Evolutionary conservation across 2,888 invertebrate species (phyloP).

Genomic region (Cynaeus angustus): DNA sequence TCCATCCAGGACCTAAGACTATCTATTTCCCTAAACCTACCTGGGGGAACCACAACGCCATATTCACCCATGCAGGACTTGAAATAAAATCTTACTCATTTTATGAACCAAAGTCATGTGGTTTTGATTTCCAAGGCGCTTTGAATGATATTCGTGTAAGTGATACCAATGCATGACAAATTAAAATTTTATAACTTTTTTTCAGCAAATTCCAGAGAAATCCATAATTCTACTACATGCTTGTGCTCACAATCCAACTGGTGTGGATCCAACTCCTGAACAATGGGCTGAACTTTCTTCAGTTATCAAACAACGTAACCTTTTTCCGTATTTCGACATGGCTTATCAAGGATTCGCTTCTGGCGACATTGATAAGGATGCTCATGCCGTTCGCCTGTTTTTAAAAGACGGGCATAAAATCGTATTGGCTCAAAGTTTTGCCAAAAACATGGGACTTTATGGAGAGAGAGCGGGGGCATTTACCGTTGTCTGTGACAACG

Average conservation of each 20-base stretch:
- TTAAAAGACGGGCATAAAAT: slow-evolving; percentile 91
- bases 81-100: slow-evolving; percentile 93
- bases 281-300: slow-evolving; percentile 93
- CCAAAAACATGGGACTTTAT: slow-evolving; percentile 96
- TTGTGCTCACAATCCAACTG: slow-evolving; percentile 99
- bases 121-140: slow-evolving; percentile 92
- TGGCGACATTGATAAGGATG: slow-evolving; percentile 90
- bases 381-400: slow-evolving; percentile 91
- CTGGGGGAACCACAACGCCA: slow-evolving; percentile 98
- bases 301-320: slow-evolving; percentile 84
- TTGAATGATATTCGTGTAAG: slow-evolving; percentile 90
- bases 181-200: not conserved
- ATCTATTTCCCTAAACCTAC: slow-evolving; percentile 94
- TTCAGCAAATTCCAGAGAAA: slow-evolving; percentile 92
- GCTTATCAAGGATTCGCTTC: slow-evolving; percentile 98
- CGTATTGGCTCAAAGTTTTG: slow-evolving; percentile 93
- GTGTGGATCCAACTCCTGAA: slow-evolving; percentile 89
- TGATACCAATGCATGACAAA: slow-evolving; percentile 60
- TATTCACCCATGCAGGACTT: slow-evolving; percentile 92
- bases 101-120: slow-evolving; percentile 94
- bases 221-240: slow-evolving; percentile 95
- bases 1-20: slow-evolving; percentile 86
- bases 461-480: slow-evolving; percentile 97
- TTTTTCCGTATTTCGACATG: slow-evolving; percentile 98
- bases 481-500: slow-evolving; percentile 81